A percentile compares a stretch with the other conserved stretches of the same genome.
phyloP scores from a whole-genome alignment of 2,113 vertebrate genomes.

The Crotalus horridus region DNA sequence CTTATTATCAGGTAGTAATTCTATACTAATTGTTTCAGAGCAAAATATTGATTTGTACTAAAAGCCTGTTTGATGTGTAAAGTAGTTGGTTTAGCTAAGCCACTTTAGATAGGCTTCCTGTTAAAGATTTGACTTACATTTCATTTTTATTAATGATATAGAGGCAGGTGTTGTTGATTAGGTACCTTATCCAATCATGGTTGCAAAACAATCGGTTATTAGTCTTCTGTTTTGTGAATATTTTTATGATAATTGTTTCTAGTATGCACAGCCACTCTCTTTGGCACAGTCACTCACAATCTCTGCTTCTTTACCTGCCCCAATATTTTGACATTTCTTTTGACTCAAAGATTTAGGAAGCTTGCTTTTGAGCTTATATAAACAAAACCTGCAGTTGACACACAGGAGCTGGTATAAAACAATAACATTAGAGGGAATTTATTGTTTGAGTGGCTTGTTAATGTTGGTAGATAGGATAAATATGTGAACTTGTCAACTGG shows the following conservation, averaged over 20 bases:
- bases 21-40: neutral
- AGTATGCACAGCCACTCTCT: neutral
- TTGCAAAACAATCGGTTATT: neutral
- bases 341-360: neutral
- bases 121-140: neutral
- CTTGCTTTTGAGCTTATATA: conserved; percentile 1
- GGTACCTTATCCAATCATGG: neutral
- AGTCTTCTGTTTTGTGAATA: neutral
- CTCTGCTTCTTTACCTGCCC: neutral
- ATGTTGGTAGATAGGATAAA: neutral
- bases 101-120: neutral
- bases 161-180: neutral
- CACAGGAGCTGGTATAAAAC: neutral
- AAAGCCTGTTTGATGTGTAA: neutral
- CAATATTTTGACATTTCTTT: neutral
- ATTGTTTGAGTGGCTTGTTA: neutral
- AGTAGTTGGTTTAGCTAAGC: neutral
- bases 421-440: neutral
- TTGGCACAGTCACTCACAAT: neutral
- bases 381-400: neutral
- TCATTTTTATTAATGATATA: neutral
- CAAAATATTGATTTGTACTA: neutral
- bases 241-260: neutral
- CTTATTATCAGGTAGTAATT: neutral
- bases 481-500: neutral